Conservation (phyloP, 2,113 vertebrate species). For the Sylvia atricapilla region DNA sequence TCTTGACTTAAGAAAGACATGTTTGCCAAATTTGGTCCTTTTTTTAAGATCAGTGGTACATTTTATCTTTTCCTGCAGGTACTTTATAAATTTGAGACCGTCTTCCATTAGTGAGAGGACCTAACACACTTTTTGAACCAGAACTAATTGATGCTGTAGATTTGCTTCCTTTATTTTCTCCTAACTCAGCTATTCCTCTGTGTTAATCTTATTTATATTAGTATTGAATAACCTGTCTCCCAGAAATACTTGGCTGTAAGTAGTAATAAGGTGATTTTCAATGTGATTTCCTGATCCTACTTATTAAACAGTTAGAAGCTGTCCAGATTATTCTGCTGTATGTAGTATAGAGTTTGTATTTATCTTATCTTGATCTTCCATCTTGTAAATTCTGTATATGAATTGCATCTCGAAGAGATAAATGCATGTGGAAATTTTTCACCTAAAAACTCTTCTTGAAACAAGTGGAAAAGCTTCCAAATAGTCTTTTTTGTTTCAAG, state of each 20-base stretch:
- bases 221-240: not conserved
- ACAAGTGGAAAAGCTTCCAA: not conserved
- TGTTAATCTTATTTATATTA: not conserved
- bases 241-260: not conserved
- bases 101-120: not conserved
- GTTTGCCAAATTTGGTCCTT: not conserved
- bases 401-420: not conserved
- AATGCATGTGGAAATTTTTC: not conserved
- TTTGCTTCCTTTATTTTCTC: not conserved
- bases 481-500: not conserved
- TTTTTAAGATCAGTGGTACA: not conserved
- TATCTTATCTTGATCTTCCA: not conserved
- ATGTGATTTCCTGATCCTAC: not conserved
- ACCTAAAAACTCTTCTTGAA: not conserved
- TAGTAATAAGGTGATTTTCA: not conserved
- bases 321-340: not conserved
- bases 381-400: not conserved
- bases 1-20: not conserved
- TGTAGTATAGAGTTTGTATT: not conserved
- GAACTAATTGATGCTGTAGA: not conserved
- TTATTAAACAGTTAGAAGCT: not conserved
- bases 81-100: not conserved
- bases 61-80: not conserved
- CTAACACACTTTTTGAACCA: not conserved
- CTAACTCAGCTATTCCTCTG: not conserved